Evolutionary conservation across 2,888 invertebrate genomes (phyloP), one percentile per base, ranked within the genome.

Genomic region (Synergus itoensis): DNA sequence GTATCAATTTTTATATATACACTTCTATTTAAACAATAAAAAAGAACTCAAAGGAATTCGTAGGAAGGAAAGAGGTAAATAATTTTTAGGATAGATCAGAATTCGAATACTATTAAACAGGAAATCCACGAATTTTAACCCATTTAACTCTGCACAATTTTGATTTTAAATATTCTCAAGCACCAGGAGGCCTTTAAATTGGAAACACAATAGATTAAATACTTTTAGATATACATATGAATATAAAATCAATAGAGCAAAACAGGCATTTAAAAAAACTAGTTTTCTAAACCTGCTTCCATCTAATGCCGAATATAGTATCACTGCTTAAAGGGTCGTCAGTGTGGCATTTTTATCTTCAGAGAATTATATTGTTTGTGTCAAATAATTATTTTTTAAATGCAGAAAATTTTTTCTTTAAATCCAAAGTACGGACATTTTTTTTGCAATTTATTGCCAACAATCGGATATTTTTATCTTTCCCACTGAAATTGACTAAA

Each of bases 161-260:
- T 11, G 3, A 8, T 9, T 18, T 57, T 57, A 11, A 57, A 57
- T 57, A 1, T n/a, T 57, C 18, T 57, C 18, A 57, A 21, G 57
- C 57, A 1, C 18, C 9, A 57, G 11, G 57, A 21, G 9, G 57
- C 18, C n/a, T 57, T 57, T 57, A 57, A 65, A 43, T 21, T 43
- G 21, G 43, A 65, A 65, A 43, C 41, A 16, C 43, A 43, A 21
- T 65, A 11, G 9, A 65, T 64, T 43, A 43, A 43, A 43, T 67
- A 18, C 43, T 43, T 12, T 12, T 3, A 12, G 8, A 12, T 43
- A 43, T 67, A 11, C 43, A 67, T 43, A 67, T 43, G 65, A 67
- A 67, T 67, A 43, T 18, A 67, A 67, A 67, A 67, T 67, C 65
- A 67, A 67, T 67, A 18, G 43, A 67, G 65, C 65, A 11, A 67